These are phyloP conservation scores for Pomatostomus ruficeps DNA, from an alignment of 2,113 vertebrate genomes.

Conservation along the genomic window DNA sequence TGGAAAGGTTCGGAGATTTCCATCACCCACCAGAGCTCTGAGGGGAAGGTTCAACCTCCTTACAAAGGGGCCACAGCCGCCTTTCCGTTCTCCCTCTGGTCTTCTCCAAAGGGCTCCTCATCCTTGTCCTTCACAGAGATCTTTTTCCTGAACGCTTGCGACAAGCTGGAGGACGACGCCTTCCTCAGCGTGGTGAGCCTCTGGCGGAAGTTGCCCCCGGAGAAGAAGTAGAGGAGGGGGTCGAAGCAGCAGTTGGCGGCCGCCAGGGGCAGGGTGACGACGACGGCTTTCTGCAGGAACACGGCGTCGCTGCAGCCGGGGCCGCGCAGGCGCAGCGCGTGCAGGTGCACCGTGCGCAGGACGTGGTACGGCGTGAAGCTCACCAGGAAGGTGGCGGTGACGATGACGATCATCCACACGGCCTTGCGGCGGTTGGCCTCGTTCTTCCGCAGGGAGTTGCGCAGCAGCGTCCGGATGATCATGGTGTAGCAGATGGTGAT, in stretches of 20 bases:
- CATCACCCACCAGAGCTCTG: background rate
- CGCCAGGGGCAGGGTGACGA: constrained; percentile 87
- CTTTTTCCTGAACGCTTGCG: constrained; percentile 55
- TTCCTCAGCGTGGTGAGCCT: constrained; percentile 82
- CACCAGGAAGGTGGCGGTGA: constrained; percentile 85
- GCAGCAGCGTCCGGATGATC: constrained; percentile 82
- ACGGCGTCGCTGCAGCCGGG: constrained; percentile 64
- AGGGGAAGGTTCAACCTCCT: background rate
- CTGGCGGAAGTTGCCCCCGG: constrained; percentile 86
- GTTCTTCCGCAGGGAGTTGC: constrained; percentile 75
- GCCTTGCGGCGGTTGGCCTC: constrained; percentile 73
- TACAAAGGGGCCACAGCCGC: background rate
- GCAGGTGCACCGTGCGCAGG: constrained; percentile 86
- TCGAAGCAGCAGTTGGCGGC: constrained; percentile 94
- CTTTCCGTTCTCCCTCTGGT: background rate
- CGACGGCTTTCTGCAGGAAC: constrained; percentile 87
- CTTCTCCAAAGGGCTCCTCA: constrained; percentile 48
- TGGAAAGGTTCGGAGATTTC: background rate
- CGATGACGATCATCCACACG: constrained; percentile 90
- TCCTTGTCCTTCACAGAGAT: constrained; percentile 59
- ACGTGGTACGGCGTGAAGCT: constrained; percentile 93
- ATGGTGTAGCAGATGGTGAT: constrained; percentile 89
- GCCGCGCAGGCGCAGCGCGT: constrained; percentile 43
- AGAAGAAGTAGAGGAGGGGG: constrained; percentile 94
- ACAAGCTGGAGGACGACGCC: constrained; percentile 70